Evolutionary conservation across 2,797 vertebrate species (phyloP), one percentile per base, ranked within the genome.

Genomic region (Poeciliopsis gracilis): DNA sequence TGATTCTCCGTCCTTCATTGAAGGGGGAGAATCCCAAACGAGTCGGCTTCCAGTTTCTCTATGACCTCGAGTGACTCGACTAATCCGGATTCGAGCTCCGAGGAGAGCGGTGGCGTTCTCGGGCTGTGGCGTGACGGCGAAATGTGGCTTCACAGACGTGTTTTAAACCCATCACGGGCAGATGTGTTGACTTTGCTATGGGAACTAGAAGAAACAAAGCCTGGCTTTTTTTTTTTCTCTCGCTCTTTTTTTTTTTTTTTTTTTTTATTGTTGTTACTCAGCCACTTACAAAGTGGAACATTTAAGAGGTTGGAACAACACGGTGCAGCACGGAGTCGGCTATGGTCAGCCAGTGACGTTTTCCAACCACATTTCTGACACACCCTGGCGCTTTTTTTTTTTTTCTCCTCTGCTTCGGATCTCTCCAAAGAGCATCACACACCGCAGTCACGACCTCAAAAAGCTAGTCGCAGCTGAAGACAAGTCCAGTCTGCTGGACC

Each of bases 291-390:
- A 77, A 86, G 85, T 80, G 89, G 89, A 93, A 90, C 86, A 84
- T 84, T 80, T 76, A 75, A 66, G 78, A 78, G 79, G 76, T 23
- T 47, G 83, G 79, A 86, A 75, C 43, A 78, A 85, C 91, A 85
- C 81, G 69, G 84, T 20, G 77, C 80, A 30, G 70, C 0, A 45
- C 76, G 77, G 82, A 28, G 71, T 86, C 87, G 81, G 86, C 28
- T 69, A 78, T 80, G 82, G 87, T 89, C 86, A 73, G 53, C 78
- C 84, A 25, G 51, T 66, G 86, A 77, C 72, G 75, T 87, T 91
- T 70, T 90, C 87, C 88, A 89, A 92, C 93, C 93, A 83, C 93
- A 93, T 82, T 77, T 79, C 85, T 77, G 92, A 92, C 93, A 94
- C 93, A 88, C 93, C 93, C 93, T 78, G 2, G 9, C 66, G n/a